phyloP scores from a whole-genome alignment of 2,797 vertebrate genomes.

The Antennarius maculatus region DNA sequence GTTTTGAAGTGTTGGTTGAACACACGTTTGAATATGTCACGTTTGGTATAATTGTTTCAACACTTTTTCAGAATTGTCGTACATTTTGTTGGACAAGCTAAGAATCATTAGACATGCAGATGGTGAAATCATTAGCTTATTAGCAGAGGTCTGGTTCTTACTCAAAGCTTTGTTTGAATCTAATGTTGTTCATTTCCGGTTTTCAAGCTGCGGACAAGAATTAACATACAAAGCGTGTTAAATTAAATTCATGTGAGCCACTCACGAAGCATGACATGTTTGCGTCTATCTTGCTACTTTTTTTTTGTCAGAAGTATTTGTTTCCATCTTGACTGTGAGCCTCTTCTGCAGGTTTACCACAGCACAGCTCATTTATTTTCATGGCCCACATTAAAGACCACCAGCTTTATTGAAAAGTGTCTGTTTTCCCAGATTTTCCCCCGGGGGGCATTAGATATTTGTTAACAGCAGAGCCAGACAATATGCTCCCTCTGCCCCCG shows the following conservation, averaged over 20 bases:
- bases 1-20: not conserved
- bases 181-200: not conserved
- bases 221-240: not conserved
- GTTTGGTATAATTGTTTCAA: not conserved
- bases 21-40: not conserved
- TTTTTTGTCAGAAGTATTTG: slow-evolving; percentile 17
- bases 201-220: not conserved
- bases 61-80: too few relatives aligned
- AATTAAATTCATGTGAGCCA: not conserved
- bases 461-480: slow-evolving; percentile 55
- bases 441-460: slow-evolving; percentile 65
- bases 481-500: slow-evolving; percentile 12
- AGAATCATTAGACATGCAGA: not conserved
- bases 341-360: slow-evolving; percentile 27
- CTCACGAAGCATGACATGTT: slow-evolving; percentile 8
- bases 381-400: slow-evolving; percentile 50
- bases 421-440: slow-evolving; percentile 62
- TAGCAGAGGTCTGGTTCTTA: too few relatives aligned
- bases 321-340: slow-evolving; percentile 13
- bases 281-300: slow-evolving; percentile 22
- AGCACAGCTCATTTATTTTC: slow-evolving; percentile 49
- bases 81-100: not conserved
- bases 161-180: too few relatives aligned
- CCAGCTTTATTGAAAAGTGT: slow-evolving; percentile 68
- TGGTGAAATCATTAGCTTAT: too few relatives aligned